Evolutionary conservation across 2,797 vertebrate genomes (phyloP), one percentile per base, ranked within the genome.

Genomic region (Chloroceryle amazona): DNA sequence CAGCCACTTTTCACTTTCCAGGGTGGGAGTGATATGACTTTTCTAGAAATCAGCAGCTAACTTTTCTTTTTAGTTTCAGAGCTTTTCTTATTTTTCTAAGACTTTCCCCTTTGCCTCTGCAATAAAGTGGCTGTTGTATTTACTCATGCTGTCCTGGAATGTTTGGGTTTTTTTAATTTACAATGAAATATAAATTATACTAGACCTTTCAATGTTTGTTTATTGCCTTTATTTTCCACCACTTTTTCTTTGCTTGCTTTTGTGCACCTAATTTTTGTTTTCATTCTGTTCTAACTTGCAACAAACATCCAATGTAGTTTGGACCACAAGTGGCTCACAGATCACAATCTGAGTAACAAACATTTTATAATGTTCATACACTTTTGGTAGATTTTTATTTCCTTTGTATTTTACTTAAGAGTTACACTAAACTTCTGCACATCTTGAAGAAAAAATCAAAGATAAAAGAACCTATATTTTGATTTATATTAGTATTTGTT

Each of bases 181-280:
- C 78, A 90, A 16, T 83, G 44, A 92, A 84, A 66, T 52, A 75
- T 76, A 95, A 94, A 85, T 62, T 2, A 60, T 72, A 22, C 28
- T 82, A 94, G 89, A 47, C 22, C 31, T 85, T 76, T 87, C 81
- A 49, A 7, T 47, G 66, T 81, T 86, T 55, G 47, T 79, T 95
- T 90, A 86, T 86, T 90, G 73, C 81, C 46, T 52, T 84, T 78
- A 37, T 91, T 95, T 96, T 93, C 89, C 71, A 89, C 28, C 23
- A 22, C 60, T 73, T 92, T 86, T 73, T 94, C 51, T 88, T 93
- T 90, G 61, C 41, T 96, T 94, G 35, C 42, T 75, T 96, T 94
- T 81, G 61, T 79, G 66, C 42, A 74, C 21, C 37, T 82, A 52
- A 70, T 66, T 85, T 94, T 89, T 82, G 51, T 76, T 96, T 92